Evolutionary conservation across 2,888 invertebrate species (phyloP).

Genomic region (Drosophila mulleri): DNA sequence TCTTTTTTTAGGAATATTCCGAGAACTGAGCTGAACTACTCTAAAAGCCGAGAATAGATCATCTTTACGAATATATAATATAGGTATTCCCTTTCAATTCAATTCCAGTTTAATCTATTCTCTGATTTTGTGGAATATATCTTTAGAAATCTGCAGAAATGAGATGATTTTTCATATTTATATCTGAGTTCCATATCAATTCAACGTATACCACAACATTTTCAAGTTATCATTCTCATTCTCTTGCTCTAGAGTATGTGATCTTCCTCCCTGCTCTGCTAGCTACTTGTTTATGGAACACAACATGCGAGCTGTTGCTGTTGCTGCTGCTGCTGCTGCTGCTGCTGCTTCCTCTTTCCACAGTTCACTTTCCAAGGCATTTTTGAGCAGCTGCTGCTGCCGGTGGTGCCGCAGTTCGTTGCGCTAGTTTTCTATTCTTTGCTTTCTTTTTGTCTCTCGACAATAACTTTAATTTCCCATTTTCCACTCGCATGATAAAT

Average conservation of each 20-base stretch:
- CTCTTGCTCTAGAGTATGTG: neutral
- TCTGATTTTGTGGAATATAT: too few species aligned
- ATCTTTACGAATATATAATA: too few species aligned
- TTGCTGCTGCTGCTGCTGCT: neutral
- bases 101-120: too few species aligned
- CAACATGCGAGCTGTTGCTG: neutral
- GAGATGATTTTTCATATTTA: too few species aligned
- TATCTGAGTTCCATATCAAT: too few species aligned
- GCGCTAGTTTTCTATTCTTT: slow-evolving; percentile 63
- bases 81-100: too few species aligned
- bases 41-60: neutral
- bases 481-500: slow-evolving; percentile 62
- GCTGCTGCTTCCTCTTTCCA: slow-evolving; percentile 2
- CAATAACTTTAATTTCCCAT: slow-evolving; percentile 64
- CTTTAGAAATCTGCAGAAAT: too few species aligned
- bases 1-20: too few species aligned
- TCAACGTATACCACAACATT: too few species aligned
- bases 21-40: too few species aligned
- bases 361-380: slow-evolving; percentile 46
- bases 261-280: neutral
- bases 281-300: neutral
- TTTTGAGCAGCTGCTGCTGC: slow-evolving; percentile 4
- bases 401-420: slow-evolving; percentile 13
- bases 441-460: slow-evolving; percentile 44
- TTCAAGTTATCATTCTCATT: neutral